Evolutionary conservation across 2,888 invertebrate genomes (phyloP), one percentile per base, ranked within the genome.

Genomic region (Cantharis nigra): DNA sequence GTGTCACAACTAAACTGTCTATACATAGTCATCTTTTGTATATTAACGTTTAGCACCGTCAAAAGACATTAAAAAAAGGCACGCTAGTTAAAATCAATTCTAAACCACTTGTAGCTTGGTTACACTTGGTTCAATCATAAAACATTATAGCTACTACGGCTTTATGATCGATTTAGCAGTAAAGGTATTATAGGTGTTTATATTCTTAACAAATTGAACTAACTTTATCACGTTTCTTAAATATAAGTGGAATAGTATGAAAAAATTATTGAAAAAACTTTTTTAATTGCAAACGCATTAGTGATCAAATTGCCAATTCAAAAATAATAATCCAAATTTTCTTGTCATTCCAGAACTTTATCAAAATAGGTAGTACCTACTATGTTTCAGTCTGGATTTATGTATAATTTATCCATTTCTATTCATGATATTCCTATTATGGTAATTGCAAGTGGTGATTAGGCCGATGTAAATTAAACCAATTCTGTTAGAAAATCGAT

Each of bases 111-210:
- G 86, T 86, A 85, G 86, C 84, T 85, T 79, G 76, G 49, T 82
- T 83, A 84, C 86, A 85, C 85, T 85, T 85, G 86, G 84, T 83
- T 84, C 83, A 83, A 82, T 82, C 86, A 86, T 87, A 86, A 87
- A 87, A 85, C 85, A 85, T 87, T 86, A 85, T 86, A 85, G 85
- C 86, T 85, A 49, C 49, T 49, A 85, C 85, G 85, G 84, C 86
- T 87, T 87, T 87, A 87, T 87, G 87, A 87, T 87, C 87, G 87
- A 87, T 87, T 86, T 83, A 85, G 85, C 86, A 85, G 86, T 87
- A 87, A 87, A 86, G 86, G 84, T 85, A 84, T 85, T 83, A 82
- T 85, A 87, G 86, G 87, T 87, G 87, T 87, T 87, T 87, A 87
- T 87, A 86, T 86, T 86, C 87, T 86, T 86, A 87, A 87, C 87